A percentile compares a stretch with the other conserved stretches of the same genome.
Evolutionary conservation across 2,113 vertebrate genomes (phyloP).

Genomic region (Lepus europaeus): DNA sequence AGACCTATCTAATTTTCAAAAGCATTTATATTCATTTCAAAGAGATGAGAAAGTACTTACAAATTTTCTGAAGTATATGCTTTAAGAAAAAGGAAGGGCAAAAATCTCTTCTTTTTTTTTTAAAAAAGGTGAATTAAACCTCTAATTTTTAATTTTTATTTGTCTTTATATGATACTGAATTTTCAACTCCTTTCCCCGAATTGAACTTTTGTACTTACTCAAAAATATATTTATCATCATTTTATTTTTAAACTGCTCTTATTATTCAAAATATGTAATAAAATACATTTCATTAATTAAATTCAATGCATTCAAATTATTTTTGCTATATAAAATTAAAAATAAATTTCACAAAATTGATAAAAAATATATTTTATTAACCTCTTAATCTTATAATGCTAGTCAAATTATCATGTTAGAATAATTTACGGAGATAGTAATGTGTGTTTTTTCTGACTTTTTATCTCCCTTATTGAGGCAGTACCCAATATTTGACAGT

Average conservation of each 20-base stretch:
- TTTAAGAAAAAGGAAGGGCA: not conserved
- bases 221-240: not conserved
- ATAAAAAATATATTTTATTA: not conserved
- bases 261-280: not conserved
- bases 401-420: not conserved
- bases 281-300: not conserved
- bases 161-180: not conserved
- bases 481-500: not conserved
- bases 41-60: not conserved
- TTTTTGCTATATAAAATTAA: not conserved
- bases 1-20: not conserved
- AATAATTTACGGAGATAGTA: not conserved
- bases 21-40: not conserved
- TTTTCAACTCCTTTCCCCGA: not conserved
- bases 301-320: not conserved
- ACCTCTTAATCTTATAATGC: not conserved
- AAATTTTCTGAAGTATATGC: not conserved
- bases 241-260: not conserved
- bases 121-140: not conserved
- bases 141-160: not conserved
- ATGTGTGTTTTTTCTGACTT: not conserved
- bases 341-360: not conserved
- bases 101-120: not conserved
- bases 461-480: not conserved
- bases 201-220: not conserved